Conservation (phyloP, 2,797 vertebrate species). For the Leptodactylus fallax region DNA sequence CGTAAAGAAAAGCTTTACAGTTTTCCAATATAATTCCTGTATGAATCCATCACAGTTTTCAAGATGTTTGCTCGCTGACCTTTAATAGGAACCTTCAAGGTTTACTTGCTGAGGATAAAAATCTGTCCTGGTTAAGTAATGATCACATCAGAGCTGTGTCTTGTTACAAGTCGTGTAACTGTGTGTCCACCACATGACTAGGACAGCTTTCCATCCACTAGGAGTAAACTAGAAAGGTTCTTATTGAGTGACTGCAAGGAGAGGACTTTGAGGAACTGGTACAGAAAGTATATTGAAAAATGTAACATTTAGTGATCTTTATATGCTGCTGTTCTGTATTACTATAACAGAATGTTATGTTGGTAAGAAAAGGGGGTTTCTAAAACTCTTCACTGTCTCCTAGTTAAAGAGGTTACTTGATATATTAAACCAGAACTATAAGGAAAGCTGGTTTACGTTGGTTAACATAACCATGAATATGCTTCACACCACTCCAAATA, state of each 20-base stretch:
- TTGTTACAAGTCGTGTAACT: too few species aligned
- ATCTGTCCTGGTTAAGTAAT: too few species aligned
- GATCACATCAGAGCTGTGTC: too few species aligned
- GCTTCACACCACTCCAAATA: slow-evolving; percentile 37
- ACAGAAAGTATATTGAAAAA: background rate
- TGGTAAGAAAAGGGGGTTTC: background rate
- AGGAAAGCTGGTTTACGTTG: slow-evolving; percentile 31
- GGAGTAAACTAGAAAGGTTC: too few species aligned
- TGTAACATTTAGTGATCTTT: background rate
- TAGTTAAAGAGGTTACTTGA: too few species aligned
- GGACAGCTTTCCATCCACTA: too few species aligned
- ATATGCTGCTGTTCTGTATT: background rate
- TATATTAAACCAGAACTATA: slow-evolving; percentile 20
- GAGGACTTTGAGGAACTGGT: background rate
- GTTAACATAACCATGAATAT: slow-evolving; percentile 62
- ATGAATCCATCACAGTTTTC: background rate
- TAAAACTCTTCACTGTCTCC: background rate
- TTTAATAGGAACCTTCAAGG: background rate
- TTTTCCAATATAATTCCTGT: too few species aligned
- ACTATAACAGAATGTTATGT: background rate
- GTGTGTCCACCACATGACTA: background rate
- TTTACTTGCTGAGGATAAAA: too few species aligned
- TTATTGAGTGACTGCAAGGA: background rate
- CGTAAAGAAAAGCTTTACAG: too few species aligned
- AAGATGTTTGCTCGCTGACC: background rate